Percentiles rank a stretch among this genome's conserved stretches.
phyloP scores from a whole-genome alignment of 2,113 vertebrate genomes.

The Numida meleagris region DNA sequence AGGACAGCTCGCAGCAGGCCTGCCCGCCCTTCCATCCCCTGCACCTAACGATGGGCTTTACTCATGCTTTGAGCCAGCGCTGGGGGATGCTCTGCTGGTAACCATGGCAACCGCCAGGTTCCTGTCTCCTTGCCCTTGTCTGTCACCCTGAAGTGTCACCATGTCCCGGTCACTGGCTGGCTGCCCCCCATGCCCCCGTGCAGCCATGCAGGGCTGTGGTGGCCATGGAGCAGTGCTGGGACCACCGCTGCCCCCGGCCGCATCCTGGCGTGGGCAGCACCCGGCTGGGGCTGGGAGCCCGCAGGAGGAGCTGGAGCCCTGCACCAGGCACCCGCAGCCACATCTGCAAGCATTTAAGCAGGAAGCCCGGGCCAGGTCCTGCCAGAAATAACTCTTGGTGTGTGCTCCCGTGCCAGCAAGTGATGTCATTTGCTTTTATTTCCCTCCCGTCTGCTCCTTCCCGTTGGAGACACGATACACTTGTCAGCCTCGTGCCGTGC shows the following conservation, averaged over 20 bases:
- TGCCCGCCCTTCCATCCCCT: neutral
- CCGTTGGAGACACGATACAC: neutral
- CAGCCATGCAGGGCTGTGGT: neutral
- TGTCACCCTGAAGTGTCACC: slow-evolving; percentile 58
- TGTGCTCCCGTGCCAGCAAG: slow-evolving; percentile 60
- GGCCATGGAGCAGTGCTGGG: accelerated
- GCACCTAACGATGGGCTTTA: neutral
- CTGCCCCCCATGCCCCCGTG: accelerated
- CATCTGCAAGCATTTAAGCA: slow-evolving; percentile 70
- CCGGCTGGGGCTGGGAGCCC: neutral
- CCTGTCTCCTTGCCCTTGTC: slow-evolving; percentile 51
- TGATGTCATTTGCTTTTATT: slow-evolving; percentile 77
- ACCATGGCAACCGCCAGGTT: slow-evolving; percentile 62
- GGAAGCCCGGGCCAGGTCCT: slow-evolving; percentile 46
- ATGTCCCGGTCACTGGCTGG: neutral
- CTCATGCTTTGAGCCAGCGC: neutral
- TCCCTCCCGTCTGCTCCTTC: slow-evolving; percentile 56
- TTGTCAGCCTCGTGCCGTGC: neutral
- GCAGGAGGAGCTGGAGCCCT: neutral
- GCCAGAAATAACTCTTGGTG: slow-evolving; percentile 73
- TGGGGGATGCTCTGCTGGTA: slow-evolving; percentile 25
- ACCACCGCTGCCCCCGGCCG: accelerated
- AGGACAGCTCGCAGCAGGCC: neutral
- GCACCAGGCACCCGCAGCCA: neutral
- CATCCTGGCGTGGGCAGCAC: accelerated